phyloP scores from a whole-genome alignment of 2,888 invertebrate species.

The Drosophila ustulata region DNA sequence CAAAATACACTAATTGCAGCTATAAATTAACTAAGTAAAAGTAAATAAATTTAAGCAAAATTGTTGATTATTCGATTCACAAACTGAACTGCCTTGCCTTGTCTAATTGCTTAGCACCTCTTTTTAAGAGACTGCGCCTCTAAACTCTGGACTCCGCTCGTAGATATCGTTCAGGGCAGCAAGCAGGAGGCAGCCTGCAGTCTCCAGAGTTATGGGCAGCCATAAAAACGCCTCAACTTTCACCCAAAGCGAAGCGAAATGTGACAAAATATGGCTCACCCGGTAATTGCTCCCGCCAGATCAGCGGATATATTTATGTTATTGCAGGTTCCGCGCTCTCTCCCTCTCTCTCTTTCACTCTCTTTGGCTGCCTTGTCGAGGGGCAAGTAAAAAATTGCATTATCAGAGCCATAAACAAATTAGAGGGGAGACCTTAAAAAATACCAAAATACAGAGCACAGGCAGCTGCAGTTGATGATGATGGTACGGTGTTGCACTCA shows the following conservation, averaged over 20 bases:
- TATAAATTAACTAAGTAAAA: too few relatives aligned
- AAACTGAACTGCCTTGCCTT: neutral
- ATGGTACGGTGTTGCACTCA: constrained; percentile 14
- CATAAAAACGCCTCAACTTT: constrained; percentile 76
- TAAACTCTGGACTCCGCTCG: neutral
- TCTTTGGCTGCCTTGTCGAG: neutral
- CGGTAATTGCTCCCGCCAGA: constrained; percentile 79
- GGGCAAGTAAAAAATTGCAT: constrained; percentile 75
- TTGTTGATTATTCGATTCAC: too few relatives aligned
- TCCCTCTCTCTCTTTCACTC: constrained; percentile 8
- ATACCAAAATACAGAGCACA: constrained; percentile 20
- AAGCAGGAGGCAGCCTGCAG: neutral
- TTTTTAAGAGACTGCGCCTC: neutral
- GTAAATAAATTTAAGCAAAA: too few relatives aligned
- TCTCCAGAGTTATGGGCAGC: constrained; percentile 49
- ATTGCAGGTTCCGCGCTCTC: constrained; percentile 56
- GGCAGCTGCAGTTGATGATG: constrained; percentile 35
- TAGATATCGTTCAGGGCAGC: constrained; percentile 2
- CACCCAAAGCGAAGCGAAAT: constrained; percentile 58
- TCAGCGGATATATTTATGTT: constrained; percentile 77
- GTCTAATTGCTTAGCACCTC: constrained; percentile 1
- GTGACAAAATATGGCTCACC: constrained; percentile 82
- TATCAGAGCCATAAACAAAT: constrained; percentile 79
- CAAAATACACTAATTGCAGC: too few relatives aligned
- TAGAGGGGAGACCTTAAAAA: constrained; percentile 52